Percentiles rank a stretch among this genome's conserved stretches.
These are phyloP conservation scores for Apodemus agrarius DNA, from an alignment of 2,797 vertebrate species.

Conservation along the genomic window DNA sequence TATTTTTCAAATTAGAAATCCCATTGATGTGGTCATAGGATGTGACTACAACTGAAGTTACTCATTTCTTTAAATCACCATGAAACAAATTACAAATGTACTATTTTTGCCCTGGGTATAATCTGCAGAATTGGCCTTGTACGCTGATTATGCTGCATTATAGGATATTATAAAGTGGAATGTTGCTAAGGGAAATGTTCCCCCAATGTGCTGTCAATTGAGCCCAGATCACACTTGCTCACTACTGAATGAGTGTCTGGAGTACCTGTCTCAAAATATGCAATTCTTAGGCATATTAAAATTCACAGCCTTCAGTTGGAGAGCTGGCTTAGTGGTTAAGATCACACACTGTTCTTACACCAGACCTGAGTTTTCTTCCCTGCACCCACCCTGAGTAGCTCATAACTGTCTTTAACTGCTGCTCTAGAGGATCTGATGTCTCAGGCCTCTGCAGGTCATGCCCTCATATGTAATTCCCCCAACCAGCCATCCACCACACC, in stretches of 20 bases:
- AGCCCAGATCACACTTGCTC: background rate
- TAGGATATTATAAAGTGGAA: background rate
- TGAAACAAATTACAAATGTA: background rate
- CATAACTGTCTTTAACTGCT: background rate
- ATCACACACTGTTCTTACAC: background rate
- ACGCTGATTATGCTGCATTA: background rate
- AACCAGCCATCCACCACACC: rapidly evolving
- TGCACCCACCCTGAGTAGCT: background rate
- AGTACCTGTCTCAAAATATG: background rate
- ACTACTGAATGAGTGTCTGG: background rate
- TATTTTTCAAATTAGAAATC: slow-evolving; percentile 33
- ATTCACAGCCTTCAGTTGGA: background rate
- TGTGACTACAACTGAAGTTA: background rate
- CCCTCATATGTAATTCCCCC: background rate
- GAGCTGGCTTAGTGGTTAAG: background rate
- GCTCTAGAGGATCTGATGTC: background rate
- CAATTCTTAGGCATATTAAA: background rate
- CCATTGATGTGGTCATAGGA: background rate
- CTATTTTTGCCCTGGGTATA: background rate
- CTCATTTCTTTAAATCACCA: slow-evolving; percentile 42
- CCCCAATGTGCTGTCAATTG: background rate
- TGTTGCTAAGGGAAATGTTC: background rate
- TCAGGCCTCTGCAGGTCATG: background rate
- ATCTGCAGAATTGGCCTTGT: background rate
- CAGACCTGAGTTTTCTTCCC: background rate